Percentiles rank a stretch among this genome's conserved stretches.
These are phyloP conservation scores for Antheraea yamamai DNA, from an alignment of 2,888 invertebrate species.

Conservation along the genomic window DNA sequence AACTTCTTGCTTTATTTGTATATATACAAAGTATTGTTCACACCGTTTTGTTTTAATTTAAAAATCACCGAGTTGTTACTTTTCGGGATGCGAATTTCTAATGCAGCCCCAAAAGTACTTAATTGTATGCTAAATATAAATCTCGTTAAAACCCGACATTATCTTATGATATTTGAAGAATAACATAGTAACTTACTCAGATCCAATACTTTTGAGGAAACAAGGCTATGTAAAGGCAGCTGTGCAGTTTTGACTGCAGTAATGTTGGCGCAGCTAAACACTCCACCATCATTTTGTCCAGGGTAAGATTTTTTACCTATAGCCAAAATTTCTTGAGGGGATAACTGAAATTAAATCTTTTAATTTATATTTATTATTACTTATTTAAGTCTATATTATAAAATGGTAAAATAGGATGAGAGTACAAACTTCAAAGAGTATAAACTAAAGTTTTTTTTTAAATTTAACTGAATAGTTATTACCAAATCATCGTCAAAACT, in stretches of 20 bases:
- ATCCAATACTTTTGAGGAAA: constrained; percentile 69
- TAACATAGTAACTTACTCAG: constrained; percentile 56
- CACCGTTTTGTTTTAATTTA: no score
- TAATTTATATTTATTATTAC: not conserved
- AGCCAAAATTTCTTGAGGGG: constrained; percentile 76
- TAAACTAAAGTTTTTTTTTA: not conserved
- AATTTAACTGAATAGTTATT: constrained; percentile 28
- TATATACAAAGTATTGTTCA: no score
- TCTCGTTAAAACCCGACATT: no score
- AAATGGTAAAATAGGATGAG: not conserved
- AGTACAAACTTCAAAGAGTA: not conserved
- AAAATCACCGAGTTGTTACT: no score
- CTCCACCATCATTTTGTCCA: constrained; percentile 52
- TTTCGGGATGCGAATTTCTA: no score
- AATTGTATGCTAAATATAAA: no score
- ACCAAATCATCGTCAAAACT: constrained; percentile 91
- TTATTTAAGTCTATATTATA: no score
- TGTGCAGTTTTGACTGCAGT: constrained; percentile 56
- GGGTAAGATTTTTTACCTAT: constrained; percentile 66
- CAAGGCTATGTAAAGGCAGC: constrained; percentile 64
- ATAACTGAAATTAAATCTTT: constrained; percentile 48
- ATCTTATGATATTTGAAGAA: no score
- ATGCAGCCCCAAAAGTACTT: no score
- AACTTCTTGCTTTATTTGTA: no score
- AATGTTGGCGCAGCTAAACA: constrained; percentile 52